Base-by-base conservation (phyloP, 2,113 vertebrate genomes). In the Paradoxurus hermaphroditus region DNA sequence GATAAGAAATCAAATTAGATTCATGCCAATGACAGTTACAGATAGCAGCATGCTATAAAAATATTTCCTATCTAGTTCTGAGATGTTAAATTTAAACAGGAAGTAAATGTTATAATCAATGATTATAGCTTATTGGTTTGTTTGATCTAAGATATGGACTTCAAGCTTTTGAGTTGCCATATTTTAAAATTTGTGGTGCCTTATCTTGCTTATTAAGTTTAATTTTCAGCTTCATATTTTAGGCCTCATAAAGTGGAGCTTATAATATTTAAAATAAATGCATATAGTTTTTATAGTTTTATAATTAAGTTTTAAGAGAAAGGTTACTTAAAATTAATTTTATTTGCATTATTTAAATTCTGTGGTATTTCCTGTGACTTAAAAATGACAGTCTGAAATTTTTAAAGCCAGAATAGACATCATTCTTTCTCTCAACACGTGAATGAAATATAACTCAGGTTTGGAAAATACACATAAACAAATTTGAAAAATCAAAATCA, bases 1-100 rank as follows among this genome's bases (percentile, higher is more conserved):
- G 31, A 73, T 62, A 87, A 94, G 49, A 94, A 96, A 90, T 62
- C 59, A 59, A 89, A 95, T 79, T 88, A 65, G 59, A 89, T 39
- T 51, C 11, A 86, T 11, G 14, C 10, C 46, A 95, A 1, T 44
- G 49, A 59, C 21, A 90, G 21, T 68, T 75, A 27, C 41, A 79
- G 77, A 90, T 41, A 92, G 53, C 12, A 94, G 18, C 14, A 82
- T 65, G 36, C 19, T 75, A 67, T 78, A 29, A 86, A 96, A 97
- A 78, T 67, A 82, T 78, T 89, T 91, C 5, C 12, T 68, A 77
- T 85, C 15, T 86, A 78, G 11, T 29, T 86, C 13, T 77, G 34
- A 86, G 27, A 83, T 86, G 1, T 89, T 78, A 87, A 36, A 67
- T 25, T 92, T 87, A 82, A 96, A 56, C 3, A 90, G n/a, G 72